Conservation (phyloP, 1,140 invertebrate species). For the Drosophila fuyamai region DNA sequence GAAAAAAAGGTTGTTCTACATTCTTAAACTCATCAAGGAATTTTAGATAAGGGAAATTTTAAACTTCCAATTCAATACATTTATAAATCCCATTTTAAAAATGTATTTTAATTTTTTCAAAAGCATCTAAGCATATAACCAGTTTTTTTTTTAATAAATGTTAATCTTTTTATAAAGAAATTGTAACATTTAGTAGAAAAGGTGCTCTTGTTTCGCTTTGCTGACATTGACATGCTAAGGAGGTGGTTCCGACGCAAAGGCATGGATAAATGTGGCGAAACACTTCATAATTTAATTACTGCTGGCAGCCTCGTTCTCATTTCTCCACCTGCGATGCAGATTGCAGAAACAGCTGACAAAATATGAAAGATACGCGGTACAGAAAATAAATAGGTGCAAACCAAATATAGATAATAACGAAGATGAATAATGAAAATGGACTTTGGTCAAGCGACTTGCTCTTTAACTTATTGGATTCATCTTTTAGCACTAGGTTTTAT, state of each 20-base stretch:
- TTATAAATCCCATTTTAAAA: too few relatives aligned
- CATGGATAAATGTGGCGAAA: constrained; percentile 66
- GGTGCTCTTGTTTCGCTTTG: constrained; percentile 30
- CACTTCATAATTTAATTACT: constrained; percentile 82
- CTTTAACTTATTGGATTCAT: neutral
- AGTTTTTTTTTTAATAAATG: too few relatives aligned
- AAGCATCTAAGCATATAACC: too few relatives aligned
- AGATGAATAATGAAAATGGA: too few relatives aligned
- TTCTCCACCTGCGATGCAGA: constrained; percentile 4
- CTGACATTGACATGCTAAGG: neutral
- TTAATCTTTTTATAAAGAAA: too few relatives aligned
- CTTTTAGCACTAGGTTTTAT: neutral
- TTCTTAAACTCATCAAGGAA: too few relatives aligned
- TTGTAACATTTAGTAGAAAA: too few relatives aligned
- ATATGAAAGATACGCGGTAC: constrained; percentile 1
- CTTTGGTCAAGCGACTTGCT: too few relatives aligned
- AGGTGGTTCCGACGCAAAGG: neutral
- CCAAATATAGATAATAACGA: neutral
- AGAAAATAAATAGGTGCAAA: neutral
- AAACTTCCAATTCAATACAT: too few relatives aligned
- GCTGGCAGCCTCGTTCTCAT: constrained; percentile 63
- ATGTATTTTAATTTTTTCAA: too few relatives aligned
- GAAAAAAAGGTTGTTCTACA: too few relatives aligned
- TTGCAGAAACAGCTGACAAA: constrained; percentile 23
- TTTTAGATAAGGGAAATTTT: too few relatives aligned